phyloP scores from a whole-genome alignment of 1,140 invertebrate species.

The Vanessa atalanta region DNA sequence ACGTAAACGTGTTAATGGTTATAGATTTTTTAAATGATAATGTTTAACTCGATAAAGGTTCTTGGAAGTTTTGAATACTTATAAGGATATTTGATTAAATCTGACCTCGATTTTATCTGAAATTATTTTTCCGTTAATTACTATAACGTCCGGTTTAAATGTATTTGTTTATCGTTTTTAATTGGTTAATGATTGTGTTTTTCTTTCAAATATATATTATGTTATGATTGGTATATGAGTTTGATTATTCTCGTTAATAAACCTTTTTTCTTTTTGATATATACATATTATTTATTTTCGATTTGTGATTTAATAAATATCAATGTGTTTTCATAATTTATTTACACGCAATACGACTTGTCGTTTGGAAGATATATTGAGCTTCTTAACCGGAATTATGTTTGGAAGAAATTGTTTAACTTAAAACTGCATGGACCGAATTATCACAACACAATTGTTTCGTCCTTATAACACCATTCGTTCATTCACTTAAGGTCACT shows the following conservation, averaged over 20 bases:
- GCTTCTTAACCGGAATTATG: background rate
- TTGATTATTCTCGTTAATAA: background rate
- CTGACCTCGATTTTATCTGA: conserved; percentile 28
- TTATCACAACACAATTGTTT: conserved; percentile 4
- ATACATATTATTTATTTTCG: background rate
- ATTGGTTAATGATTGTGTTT: conserved; percentile 3
- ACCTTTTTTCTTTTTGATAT: background rate
- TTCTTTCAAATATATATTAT: background rate
- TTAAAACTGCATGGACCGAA: background rate
- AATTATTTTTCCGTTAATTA: conserved; percentile 31
- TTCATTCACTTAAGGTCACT: background rate
- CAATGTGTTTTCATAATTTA: background rate
- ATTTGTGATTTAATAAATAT: background rate
- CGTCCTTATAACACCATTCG: background rate
- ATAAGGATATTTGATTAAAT: conserved; percentile 19
- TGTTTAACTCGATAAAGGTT: background rate
- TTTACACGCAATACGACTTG: background rate
- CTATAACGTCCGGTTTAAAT: conserved; percentile 7
- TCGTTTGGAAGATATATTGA: conserved; percentile 10
- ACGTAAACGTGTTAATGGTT: no score
- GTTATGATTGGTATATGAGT: background rate
- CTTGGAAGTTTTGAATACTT: conserved; percentile 14
- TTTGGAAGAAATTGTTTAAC: conserved; percentile 7
- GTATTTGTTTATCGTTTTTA: conserved; percentile 5
- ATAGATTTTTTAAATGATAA: background rate